Evolutionary conservation across 2,888 invertebrate species (phyloP).

Genomic region (Aphodius sticticus): DNA sequence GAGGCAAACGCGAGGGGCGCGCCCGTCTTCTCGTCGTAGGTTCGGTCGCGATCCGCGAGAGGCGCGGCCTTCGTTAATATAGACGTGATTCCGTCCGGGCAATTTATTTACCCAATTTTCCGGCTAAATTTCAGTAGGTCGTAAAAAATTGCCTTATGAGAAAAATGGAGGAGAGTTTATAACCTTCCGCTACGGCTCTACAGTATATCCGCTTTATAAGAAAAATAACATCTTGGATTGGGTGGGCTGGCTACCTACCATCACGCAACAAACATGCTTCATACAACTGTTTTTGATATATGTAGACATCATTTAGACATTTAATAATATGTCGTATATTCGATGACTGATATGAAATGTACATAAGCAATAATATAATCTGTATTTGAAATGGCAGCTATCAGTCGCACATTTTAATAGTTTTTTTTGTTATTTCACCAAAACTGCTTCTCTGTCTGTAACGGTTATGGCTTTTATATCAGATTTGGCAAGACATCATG

Average conservation of each 20-base stretch:
- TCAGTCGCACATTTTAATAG: too few species aligned
- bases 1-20: neutral
- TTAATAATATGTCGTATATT: too few species aligned
- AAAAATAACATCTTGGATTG: neutral
- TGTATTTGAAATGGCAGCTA: too few species aligned
- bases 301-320: too few species aligned
- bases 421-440: too few species aligned
- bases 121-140: slow-evolving; percentile 36
- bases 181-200: slow-evolving; percentile 14
- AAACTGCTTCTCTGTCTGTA: too few species aligned
- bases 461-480: too few species aligned
- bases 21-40: neutral
- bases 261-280: too few species aligned
- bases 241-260: neutral
- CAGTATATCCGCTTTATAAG: neutral
- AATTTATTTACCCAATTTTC: slow-evolving; percentile 37
- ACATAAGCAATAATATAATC: too few species aligned
- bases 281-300: too few species aligned
- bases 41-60: neutral
- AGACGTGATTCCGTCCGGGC: slow-evolving; percentile 34
- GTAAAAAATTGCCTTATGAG: slow-evolving; percentile 35
- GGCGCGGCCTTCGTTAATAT: slow-evolving; percentile 27
- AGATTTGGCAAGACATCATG: too few species aligned
- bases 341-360: too few species aligned
- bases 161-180: slow-evolving; percentile 36